A percentile compares a stretch with the other conserved stretches of the same genome.
Conservation (phyloP, 2,888 invertebrate species). For the Caenorhabditis sinica region DNA sequence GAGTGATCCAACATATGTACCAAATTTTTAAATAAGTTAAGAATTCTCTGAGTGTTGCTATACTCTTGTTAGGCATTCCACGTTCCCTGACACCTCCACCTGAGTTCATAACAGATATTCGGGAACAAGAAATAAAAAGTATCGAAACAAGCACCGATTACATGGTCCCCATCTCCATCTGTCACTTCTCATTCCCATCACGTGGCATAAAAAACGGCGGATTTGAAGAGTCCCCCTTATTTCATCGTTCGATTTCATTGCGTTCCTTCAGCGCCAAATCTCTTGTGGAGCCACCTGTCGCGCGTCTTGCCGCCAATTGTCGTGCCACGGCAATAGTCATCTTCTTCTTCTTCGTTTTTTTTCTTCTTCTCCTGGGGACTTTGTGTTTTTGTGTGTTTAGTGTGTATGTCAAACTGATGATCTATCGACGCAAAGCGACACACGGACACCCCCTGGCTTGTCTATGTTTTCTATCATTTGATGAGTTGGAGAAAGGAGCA, state of each 20-base stretch:
- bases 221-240: conserved; percentile 12
- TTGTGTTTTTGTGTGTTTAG: conserved; percentile 63
- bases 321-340: conserved; percentile 51
- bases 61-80: no score
- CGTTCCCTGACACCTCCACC: not conserved
- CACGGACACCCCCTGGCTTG: conserved; percentile 24
- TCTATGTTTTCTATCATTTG: conserved; percentile 45
- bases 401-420: conserved; percentile 65
- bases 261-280: conserved; percentile 28
- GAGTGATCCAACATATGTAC: no score
- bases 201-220: conserved; percentile 30
- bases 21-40: no score
- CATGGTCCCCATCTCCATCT: not conserved
- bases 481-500: not conserved
- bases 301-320: conserved; percentile 51
- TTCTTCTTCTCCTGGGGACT: conserved; percentile 30
- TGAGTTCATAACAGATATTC: no score
- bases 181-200: conserved; percentile 29
- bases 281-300: conserved; percentile 50
- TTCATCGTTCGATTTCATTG: conserved; percentile 37
- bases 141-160: conserved; percentile 5
- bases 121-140: not conserved
- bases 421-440: conserved; percentile 53
- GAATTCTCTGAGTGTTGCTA: no score
- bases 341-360: conserved; percentile 29